Evolutionary conservation across 2,113 vertebrate genomes (phyloP), one percentile per base, ranked within the genome.

Genomic region (Nipponia nippon): DNA sequence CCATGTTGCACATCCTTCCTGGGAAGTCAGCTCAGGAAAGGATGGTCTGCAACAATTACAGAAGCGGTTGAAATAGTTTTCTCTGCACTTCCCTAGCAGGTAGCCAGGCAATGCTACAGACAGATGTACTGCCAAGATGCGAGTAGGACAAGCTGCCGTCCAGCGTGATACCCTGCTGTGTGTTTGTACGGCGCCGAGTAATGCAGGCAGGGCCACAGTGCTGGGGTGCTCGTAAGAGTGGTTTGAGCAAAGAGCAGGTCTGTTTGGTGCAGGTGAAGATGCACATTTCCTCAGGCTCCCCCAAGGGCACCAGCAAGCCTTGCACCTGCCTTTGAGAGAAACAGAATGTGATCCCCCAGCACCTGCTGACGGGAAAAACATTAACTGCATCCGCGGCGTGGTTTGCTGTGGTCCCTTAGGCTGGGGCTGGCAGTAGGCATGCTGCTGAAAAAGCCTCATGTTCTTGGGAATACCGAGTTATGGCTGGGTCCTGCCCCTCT

Each of bases 381-480:
- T 19, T 56, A 6, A 7, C 55, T 18, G 18, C 50, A 11, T 50
- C 36, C 7, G 2, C 20, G 65, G 36, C 0, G 0, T 0, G 0
- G 5, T 40, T 49, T 71, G 59, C 69, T n/a, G 42, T 36, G 50
- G 36, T 52, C 71, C 34, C 46, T 78, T 6, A 30, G 42, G n/a
- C 55, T 77, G 69, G 14, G 22, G 8, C 40, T 85, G 56, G 14
- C 56, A 34, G 42, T 7, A 11, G 30, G 46, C 23, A 20, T 0
- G 20, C 72, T 80, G 62, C 47, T 55, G 36, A 32, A 25, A 85
- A 58, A 56, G 12, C 59, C 63, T 89, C 19, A 5, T 0, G 1
- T 25, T 32, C n/a, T 32, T 42, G 38, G 59, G 11, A 77, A 71
- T 55, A 40, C 10, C 8, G 13, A 23, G 11, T 70, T 49, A 10